These are phyloP conservation scores for Ictalurus punctatus DNA, from an alignment of 2,113 vertebrate genomes.

Conservation along the genomic window DNA sequence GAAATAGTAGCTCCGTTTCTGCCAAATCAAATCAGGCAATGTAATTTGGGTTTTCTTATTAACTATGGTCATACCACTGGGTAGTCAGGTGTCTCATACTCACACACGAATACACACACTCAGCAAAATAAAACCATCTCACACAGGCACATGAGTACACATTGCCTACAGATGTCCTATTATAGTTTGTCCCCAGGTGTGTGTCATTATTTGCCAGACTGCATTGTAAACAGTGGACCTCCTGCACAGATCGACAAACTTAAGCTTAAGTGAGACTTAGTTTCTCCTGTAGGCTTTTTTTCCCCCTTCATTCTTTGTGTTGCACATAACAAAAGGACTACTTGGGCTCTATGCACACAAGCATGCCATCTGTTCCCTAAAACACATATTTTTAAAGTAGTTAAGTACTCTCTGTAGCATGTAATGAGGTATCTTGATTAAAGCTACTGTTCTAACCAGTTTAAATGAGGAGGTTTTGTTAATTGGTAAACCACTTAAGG, in stretches of 20 bases:
- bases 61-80: background rate
- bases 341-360: background rate
- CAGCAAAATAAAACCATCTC: background rate
- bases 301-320: background rate
- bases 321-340: background rate
- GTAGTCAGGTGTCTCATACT: background rate
- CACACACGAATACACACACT: background rate
- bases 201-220: constrained; percentile 22
- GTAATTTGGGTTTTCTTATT: constrained; percentile 16
- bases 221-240: background rate
- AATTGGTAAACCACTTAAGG: background rate
- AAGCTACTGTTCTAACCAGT: background rate
- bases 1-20: background rate
- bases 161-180: background rate
- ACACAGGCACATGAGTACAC: background rate
- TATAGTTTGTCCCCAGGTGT: background rate
- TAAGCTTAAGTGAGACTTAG: background rate
- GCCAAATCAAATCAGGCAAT: background rate
- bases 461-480: background rate
- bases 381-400: background rate
- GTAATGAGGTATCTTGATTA: constrained; percentile 23
- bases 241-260: background rate
- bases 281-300: background rate
- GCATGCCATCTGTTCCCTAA: background rate
- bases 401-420: background rate